Conservation (phyloP, 2,888 invertebrate genomes). For the Xiphydria camelus region DNA sequence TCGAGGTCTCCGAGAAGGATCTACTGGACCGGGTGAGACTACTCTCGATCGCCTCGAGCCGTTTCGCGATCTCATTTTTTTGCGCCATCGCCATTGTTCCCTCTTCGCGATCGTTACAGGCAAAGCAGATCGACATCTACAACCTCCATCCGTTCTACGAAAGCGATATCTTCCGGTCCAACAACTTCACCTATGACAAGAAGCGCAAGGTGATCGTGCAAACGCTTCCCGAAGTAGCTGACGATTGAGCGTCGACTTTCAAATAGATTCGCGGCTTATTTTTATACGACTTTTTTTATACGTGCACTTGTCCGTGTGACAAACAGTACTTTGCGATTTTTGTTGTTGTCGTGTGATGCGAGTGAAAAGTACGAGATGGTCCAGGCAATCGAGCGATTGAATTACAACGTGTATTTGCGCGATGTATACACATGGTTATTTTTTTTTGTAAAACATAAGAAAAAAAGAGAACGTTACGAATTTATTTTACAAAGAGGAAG, state of each 20-base stretch:
- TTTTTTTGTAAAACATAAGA: slow-evolving; percentile 11
- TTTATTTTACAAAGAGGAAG: slow-evolving; percentile 1
- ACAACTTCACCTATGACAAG: slow-evolving; percentile 85
- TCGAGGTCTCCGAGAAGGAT: slow-evolving; percentile 87
- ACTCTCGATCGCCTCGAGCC: too few relatives aligned
- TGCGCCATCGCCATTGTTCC: too few relatives aligned
- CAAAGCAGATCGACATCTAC: slow-evolving; percentile 87
- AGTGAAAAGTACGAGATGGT: too few relatives aligned
- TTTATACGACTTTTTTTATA: slow-evolving; percentile 14
- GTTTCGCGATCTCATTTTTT: too few relatives aligned
- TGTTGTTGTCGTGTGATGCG: too few relatives aligned
- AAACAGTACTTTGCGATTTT: too few relatives aligned
- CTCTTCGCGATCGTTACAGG: slow-evolving; percentile 75
- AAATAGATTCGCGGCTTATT: not conserved
- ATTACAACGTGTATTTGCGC: not conserved
- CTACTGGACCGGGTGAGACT: slow-evolving; percentile 73
- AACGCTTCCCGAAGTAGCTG: slow-evolving; percentile 67
- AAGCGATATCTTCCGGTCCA: slow-evolving; percentile 84
- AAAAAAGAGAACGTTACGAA: slow-evolving; percentile 1
- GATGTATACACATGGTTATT: slow-evolving; percentile 1
- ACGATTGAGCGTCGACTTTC: slow-evolving; percentile 36
- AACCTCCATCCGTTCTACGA: slow-evolving; percentile 90
- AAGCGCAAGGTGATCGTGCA: slow-evolving; percentile 86
- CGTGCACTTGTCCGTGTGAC: not conserved
- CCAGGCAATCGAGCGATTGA: too few relatives aligned